Evolutionary conservation across 2,113 vertebrate species (phyloP).

Genomic region (Gallinago media): DNA sequence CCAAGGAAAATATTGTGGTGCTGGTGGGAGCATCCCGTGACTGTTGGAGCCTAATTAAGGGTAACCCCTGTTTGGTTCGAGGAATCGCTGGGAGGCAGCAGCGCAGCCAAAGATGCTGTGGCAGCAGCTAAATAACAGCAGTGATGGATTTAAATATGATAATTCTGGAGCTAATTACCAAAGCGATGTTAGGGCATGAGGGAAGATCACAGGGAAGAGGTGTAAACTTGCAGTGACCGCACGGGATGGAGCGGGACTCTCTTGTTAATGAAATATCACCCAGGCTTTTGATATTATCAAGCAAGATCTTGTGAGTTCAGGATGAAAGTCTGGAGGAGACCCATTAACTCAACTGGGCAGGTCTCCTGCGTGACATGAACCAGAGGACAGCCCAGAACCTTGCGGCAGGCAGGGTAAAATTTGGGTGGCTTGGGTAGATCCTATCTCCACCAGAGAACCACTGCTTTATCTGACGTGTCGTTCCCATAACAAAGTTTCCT

Average conservation of each 20-base stretch:
- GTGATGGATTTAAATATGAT: not conserved
- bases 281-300: not conserved
- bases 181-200: not conserved
- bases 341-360: not conserved
- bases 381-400: not conserved
- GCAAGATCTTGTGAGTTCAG: not conserved
- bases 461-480: accelerated
- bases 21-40: not conserved
- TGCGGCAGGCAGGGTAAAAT: not conserved
- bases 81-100: not conserved
- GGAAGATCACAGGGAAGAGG: not conserved
- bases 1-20: not conserved
- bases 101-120: not conserved
- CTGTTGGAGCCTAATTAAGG: not conserved
- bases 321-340: not conserved
- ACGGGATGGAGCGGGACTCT: not conserved
- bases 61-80: accelerated
- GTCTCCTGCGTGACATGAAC: not conserved
- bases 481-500: not conserved
- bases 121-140: not conserved
- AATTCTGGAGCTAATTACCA: conserved; percentile 16
- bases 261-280: not conserved
- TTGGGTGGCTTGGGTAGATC: not conserved
- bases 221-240: not conserved
- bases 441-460: accelerated